Evolutionary conservation across 2,113 vertebrate species (phyloP).

Genomic region (Macroglossus sobrinus): DNA sequence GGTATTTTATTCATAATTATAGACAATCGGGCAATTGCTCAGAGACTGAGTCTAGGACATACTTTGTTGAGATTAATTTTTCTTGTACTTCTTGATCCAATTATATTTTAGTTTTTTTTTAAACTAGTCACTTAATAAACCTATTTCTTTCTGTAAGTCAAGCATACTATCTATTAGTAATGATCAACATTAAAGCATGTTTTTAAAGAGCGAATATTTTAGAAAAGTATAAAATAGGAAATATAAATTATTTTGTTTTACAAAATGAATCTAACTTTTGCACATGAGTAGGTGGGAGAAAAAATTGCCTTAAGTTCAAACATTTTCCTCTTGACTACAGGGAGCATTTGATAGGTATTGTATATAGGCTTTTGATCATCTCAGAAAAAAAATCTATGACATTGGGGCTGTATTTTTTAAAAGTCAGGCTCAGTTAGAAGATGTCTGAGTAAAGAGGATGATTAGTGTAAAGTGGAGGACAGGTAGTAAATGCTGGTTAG

Average conservation of each 20-base stretch:
- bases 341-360: background rate
- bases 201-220: constrained; percentile 43
- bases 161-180: constrained; percentile 32
- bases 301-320: background rate
- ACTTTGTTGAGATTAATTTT: constrained; percentile 70
- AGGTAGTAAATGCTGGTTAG: background rate
- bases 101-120: constrained; percentile 15
- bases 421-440: background rate
- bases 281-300: background rate
- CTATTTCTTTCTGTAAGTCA: constrained; percentile 38
- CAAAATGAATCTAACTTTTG: background rate
- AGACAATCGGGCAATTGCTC: constrained; percentile 71
- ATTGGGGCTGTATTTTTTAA: too few relatives aligned
- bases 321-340: background rate
- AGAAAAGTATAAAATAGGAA: constrained; percentile 31
- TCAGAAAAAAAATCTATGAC: background rate
- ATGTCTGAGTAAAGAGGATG: background rate
- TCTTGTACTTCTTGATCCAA: constrained; percentile 61
- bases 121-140: constrained; percentile 62
- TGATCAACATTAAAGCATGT: background rate
- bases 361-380: background rate
- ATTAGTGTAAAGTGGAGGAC: background rate
- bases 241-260: constrained; percentile 16
- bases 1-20: constrained; percentile 80
- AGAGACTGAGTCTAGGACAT: constrained; percentile 72